Evolutionary conservation across 2,888 invertebrate genomes (phyloP), one percentile per base, ranked within the genome.

Genomic region (Taenaris catops): DNA sequence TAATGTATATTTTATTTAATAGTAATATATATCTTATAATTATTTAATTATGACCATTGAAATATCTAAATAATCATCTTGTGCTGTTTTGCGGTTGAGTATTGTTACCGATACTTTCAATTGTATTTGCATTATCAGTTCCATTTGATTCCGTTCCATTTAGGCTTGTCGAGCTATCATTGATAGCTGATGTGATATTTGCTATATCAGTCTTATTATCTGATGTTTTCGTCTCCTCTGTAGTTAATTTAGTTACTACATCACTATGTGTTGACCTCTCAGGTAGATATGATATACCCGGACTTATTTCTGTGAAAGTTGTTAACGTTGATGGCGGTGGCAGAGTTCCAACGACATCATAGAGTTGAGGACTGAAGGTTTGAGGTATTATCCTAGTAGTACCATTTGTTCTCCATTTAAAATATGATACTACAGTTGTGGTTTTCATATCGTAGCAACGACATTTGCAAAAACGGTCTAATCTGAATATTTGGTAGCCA

Each of bases 331-430:
- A 38, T 7, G 37, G 6, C 1, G 70, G 63, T 8, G 67, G 74
- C 2, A 73, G 23, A 1, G 73, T 71, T 4, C 79, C 80, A 2
- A 58, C 58, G 0, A 79, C 40, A 8, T 70, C 48, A 31, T 72
- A 80, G 2, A 76, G 51, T n/a, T 40, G 34, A 0, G 68, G 64
- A 33, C 70, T 69, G n/a, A 49, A 46, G 2, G 72, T 76, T 28
- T 40, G 51, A 1, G 67, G 69, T 1, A 57, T 3, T 8, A 36
- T 43, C 20, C 41, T 59, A 0, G 67, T 68, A 1, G 72, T 74
- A 1, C 75, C 70, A 38, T 68, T 80, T 8, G 80, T 78, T 17
- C 50, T 51, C 71, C 70, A 75, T 46, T 61, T 63, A 38, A 72
- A 78, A 44, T 58, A 75, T 4, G 78, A 78, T 16, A 78, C 38